Base-by-base conservation (phyloP, 2,888 invertebrate genomes). In the Lasioglossum malachurum region DNA sequence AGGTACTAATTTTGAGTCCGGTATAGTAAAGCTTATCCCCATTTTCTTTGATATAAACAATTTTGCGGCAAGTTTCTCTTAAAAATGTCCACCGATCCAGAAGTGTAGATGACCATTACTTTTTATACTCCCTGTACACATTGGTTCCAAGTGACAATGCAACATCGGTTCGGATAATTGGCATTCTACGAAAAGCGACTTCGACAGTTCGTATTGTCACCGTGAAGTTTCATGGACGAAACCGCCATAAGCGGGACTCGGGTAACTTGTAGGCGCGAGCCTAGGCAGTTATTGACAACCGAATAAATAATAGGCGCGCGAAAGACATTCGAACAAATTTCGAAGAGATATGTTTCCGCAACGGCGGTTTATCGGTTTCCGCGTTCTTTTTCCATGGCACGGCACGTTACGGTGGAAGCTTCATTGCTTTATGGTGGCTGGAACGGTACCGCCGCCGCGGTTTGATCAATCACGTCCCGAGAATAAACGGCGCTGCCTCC, bases 391-490 rank as follows among this genome's bases (percentile, higher is more conserved):
- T 87, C 82, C 49, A 81, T 31, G 77, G 78, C 79, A 3, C 44
- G 80, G 53, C 49, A 64, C 35, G 53, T 23, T 5, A 49, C 75
- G 27, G 69, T 78, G 73, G 72, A 80, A 83, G 73, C 67, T 83
- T 88, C 87, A 88, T 90, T 78, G 86, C 85, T 75, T 75, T 79
- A 74, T 82, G 82, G 84, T 85, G 84, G 76, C 83, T 73, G 83
- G 67, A 82, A 80, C 79, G 84, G 75, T 83, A 78, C 53, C 67
- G 71, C 44, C 41, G 49, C n/a, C 46, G 74, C 41, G 69, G 73
- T 83, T 87, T 83, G 79, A 74, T 72, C 77, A 69, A 7, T 57
- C 35, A 72, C 35, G n/a, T 72, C n/a, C 67, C 16, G 41, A 10
- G 31, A 19, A 69, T 38, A 64, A 60, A 75, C n/a, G 44, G 35